Conservation (phyloP, 1,140 invertebrate species). For the Eumeta japonica region DNA sequence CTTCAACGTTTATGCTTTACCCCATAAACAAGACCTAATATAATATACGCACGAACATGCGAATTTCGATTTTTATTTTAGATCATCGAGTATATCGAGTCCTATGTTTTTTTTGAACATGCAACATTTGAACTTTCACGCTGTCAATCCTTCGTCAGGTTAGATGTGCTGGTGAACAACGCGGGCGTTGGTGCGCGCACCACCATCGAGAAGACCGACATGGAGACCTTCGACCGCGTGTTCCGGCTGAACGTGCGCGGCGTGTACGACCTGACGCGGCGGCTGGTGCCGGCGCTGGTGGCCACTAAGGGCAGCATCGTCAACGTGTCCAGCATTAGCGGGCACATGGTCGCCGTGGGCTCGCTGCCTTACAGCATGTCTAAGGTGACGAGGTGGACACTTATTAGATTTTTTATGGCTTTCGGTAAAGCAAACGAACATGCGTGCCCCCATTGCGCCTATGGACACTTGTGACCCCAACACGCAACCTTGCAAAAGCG, state of each 20-base stretch:
- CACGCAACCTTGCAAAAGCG: no score
- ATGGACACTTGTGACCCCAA: no score
- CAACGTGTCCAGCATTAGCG: slow-evolving; percentile 74
- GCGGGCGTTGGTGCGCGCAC: slow-evolving; percentile 71
- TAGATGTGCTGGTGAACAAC: slow-evolving; percentile 68
- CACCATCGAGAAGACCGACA: slow-evolving; percentile 71
- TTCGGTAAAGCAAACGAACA: no score
- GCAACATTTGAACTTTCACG: background rate
- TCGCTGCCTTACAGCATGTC: slow-evolving; percentile 70
- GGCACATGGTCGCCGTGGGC: slow-evolving; percentile 62
- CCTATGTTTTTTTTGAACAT: no score
- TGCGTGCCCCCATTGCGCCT: no score
- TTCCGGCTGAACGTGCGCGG: slow-evolving; percentile 70
- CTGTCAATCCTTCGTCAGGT: slow-evolving; percentile 5
- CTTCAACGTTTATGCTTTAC: no score
- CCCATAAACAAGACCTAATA: no score
- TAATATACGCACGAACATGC: no score
- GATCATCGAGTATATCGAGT: no score
- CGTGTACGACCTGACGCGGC: slow-evolving; percentile 67
- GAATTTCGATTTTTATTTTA: no score
- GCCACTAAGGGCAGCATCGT: slow-evolving; percentile 69
- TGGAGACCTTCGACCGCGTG: slow-evolving; percentile 75
- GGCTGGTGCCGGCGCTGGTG: slow-evolving; percentile 68
- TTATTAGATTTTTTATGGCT: no score
- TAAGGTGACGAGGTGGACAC: no score